These are phyloP conservation scores for Sinonovacula constricta DNA, from an alignment of 1,140 invertebrate species.

Conservation along the genomic window DNA sequence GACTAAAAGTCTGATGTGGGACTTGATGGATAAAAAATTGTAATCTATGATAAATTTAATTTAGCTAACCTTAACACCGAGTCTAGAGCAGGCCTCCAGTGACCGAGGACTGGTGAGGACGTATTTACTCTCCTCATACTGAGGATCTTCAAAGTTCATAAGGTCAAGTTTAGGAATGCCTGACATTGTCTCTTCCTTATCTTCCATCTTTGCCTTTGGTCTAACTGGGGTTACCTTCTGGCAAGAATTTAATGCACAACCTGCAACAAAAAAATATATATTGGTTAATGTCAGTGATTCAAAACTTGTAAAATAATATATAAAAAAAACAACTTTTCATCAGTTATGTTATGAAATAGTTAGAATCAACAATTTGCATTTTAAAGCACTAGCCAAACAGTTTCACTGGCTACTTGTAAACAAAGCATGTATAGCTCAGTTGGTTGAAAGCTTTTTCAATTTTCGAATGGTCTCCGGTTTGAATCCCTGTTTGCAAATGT, in stretches of 20 bases:
- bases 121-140: slow-evolving; percentile 79
- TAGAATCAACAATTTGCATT: not conserved
- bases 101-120: slow-evolving; percentile 81
- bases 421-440: not conserved
- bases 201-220: not conserved
- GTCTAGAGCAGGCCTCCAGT: slow-evolving; percentile 80
- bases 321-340: no score
- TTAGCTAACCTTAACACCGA: slow-evolving; percentile 80
- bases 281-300: not conserved
- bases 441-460: not conserved
- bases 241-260: not conserved
- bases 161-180: slow-evolving; percentile 72
- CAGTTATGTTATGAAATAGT: no score
- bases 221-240: not conserved
- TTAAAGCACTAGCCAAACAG: not conserved
- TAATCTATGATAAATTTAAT: no score
- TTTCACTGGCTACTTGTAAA: not conserved
- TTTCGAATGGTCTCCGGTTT: no score
- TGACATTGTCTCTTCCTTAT: not conserved
- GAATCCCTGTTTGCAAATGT: no score
- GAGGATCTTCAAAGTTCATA: slow-evolving; percentile 79
- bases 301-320: no score
- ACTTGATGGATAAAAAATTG: no score
- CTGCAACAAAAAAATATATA: not conserved
- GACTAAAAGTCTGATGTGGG: no score